These are phyloP conservation scores for Lateolabrax maculatus DNA, from an alignment of 2,797 vertebrate genomes.

Conservation along the genomic window DNA sequence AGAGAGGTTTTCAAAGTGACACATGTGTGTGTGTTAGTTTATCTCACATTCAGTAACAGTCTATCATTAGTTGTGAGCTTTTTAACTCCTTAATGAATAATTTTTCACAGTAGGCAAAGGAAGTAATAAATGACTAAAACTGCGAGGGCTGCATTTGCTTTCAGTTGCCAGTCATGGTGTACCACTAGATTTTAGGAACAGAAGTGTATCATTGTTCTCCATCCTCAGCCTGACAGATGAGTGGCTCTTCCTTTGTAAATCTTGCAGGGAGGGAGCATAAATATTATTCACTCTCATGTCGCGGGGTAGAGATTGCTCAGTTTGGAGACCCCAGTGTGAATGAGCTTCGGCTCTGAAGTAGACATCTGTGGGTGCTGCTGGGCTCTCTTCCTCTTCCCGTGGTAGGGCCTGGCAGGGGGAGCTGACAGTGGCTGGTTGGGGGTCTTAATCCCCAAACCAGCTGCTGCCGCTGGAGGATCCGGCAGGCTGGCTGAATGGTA, in stretches of 20 bases:
- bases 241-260: not conserved
- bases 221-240: conserved; percentile 1
- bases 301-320: not conserved
- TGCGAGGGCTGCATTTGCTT: too few relatives aligned
- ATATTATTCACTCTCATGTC: not conserved
- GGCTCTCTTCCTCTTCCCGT: conserved; percentile 9
- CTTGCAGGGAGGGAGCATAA: not conserved
- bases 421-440: not conserved
- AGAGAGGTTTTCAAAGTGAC: too few relatives aligned
- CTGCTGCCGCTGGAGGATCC: conserved; percentile 1
- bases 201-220: not conserved
- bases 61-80: not conserved
- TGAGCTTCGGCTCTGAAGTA: conserved; percentile 14
- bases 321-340: not conserved
- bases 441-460: conserved; percentile 12
- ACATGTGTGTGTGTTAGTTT: too few relatives aligned
- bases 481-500: not conserved
- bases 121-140: not conserved
- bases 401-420: not conserved
- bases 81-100: too few relatives aligned
- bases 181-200: not conserved
- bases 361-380: conserved; percentile 7
- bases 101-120: not conserved
- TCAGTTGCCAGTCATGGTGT: not conserved
- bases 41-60: too few relatives aligned